These are phyloP conservation scores for Pyrrhia umbra DNA, from an alignment of 2,888 invertebrate genomes.

Conservation along the genomic window DNA sequence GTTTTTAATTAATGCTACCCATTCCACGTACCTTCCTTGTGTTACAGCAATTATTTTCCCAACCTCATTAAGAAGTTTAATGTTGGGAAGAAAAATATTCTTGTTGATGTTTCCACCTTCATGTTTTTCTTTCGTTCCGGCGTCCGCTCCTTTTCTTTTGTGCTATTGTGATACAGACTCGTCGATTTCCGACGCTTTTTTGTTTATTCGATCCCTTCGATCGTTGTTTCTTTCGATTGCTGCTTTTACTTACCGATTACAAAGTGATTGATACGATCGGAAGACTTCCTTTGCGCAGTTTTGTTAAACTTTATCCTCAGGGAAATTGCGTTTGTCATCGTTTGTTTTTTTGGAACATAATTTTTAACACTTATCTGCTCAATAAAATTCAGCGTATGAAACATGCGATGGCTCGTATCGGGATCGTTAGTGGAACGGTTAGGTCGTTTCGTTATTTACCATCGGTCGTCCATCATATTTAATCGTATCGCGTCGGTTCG, in stretches of 20 bases:
- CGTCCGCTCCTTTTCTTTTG: constrained; percentile 67
- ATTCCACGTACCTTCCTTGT: constrained; percentile 84
- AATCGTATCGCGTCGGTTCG: constrained; percentile 78
- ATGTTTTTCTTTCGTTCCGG: constrained; percentile 58
- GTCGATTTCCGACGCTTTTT: constrained; percentile 74
- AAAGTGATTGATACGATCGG: constrained; percentile 74
- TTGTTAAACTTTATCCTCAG: constrained; percentile 42
- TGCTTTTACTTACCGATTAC: constrained; percentile 72
- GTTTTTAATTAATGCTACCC: constrained; percentile 88
- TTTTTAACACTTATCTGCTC: constrained; percentile 72
- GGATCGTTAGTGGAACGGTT: constrained; percentile 82
- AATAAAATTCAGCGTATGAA: constrained; percentile 78
- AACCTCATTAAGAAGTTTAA: constrained; percentile 87
- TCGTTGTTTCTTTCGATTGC: constrained; percentile 74
- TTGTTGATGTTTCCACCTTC: constrained; percentile 72
- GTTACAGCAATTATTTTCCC: constrained; percentile 88
- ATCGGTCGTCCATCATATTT: constrained; percentile 84
- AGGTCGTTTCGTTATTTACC: constrained; percentile 79
- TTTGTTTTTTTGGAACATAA: constrained; percentile 54
- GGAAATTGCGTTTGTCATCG: constrained; percentile 45
- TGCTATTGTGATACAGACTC: constrained; percentile 76
- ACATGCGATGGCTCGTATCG: constrained; percentile 74
- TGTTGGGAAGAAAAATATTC: constrained; percentile 82
- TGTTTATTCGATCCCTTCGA: constrained; percentile 73
- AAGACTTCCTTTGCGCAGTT: constrained; percentile 50